Percentiles rank a stretch among this genome's conserved stretches.
phyloP scores from a whole-genome alignment of 2,113 vertebrate species.

The Pelobates fuscus region DNA sequence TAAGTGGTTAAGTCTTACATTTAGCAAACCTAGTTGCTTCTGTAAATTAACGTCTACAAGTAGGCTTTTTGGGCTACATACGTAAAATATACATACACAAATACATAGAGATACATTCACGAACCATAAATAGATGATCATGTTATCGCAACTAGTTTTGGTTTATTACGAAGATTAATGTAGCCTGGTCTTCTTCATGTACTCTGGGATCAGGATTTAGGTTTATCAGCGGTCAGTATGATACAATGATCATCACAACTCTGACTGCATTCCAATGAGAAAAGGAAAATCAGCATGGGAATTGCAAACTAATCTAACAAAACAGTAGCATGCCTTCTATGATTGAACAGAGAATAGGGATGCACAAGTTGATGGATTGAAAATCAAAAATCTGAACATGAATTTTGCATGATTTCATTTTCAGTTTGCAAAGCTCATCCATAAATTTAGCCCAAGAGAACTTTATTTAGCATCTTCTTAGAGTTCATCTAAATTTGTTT shows the following conservation, averaged over 20 bases:
- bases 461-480: not conserved
- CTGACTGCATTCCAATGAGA: not conserved
- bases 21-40: too few species aligned
- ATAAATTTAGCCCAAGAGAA: not conserved
- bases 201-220: not conserved
- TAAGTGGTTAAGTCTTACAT: too few species aligned
- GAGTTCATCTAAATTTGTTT: constrained; percentile 16
- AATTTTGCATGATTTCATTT: constrained; percentile 25
- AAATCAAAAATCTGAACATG: constrained; percentile 7
- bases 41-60: too few species aligned
- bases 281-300: constrained; percentile 23
- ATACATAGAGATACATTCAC: too few species aligned
- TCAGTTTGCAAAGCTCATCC: constrained; percentile 19
- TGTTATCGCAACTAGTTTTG: too few species aligned
- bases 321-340: constrained; percentile 4
- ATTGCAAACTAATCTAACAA: constrained; percentile 19
- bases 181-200: not conserved
- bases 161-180: too few species aligned
- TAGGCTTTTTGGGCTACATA: too few species aligned
- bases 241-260: not conserved
- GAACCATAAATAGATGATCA: too few species aligned
- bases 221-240: not conserved
- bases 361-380: not conserved
- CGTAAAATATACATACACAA: too few species aligned
- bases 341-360: constrained; percentile 6